phyloP scores from a whole-genome alignment of 2,113 vertebrate species.

The Cyprinodon tularosa region DNA sequence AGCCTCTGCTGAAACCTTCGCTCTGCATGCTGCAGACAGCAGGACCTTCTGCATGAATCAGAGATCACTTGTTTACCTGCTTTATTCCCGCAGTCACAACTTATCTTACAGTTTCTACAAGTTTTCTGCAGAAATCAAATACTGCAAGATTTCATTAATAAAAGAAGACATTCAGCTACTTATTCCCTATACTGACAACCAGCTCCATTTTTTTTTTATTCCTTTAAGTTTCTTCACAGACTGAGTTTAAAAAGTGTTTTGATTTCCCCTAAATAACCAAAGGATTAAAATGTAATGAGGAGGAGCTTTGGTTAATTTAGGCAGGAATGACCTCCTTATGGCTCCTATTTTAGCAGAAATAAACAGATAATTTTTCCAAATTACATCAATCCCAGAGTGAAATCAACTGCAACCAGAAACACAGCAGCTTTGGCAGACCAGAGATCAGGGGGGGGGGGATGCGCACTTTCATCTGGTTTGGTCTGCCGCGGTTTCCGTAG shows the following conservation, averaged over 20 bases:
- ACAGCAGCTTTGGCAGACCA: background rate
- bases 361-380: background rate
- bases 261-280: background rate
- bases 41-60: background rate
- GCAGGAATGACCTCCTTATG: background rate
- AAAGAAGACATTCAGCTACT: background rate
- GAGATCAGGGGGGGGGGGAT: background rate
- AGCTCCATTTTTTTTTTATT: background rate
- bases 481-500: no score
- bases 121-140: background rate
- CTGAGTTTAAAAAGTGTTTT: background rate
- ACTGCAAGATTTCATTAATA: slow-evolving; percentile 5
- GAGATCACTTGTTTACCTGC: background rate
- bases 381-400: background rate
- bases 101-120: background rate
- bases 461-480: no score
- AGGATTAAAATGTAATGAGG: background rate
- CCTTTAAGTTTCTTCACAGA: background rate
- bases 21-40: slow-evolving; percentile 7
- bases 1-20: slow-evolving; percentile 14
- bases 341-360: background rate
- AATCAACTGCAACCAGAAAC: background rate
- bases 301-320: no score
- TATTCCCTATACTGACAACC: background rate
- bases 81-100: slow-evolving; percentile 6